A percentile compares a stretch with the other conserved stretches of the same genome.
phyloP scores from a whole-genome alignment of 2,113 vertebrate genomes.

The Colinus virginianus region DNA sequence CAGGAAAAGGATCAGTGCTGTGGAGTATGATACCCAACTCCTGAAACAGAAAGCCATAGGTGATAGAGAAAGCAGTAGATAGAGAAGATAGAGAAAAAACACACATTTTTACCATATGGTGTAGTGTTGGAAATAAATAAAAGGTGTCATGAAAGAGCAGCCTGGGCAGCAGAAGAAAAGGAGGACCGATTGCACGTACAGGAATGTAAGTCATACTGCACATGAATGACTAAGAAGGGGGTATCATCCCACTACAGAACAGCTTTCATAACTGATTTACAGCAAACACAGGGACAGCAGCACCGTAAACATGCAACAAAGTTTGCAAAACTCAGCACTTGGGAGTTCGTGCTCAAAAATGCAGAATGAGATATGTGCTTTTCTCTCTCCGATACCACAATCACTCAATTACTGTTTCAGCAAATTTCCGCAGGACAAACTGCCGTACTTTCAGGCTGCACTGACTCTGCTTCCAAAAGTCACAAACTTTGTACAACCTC shows the following conservation, averaged over 20 bases:
- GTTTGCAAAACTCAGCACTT: not conserved
- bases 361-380: not conserved
- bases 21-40: not conserved
- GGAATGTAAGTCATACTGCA: not conserved
- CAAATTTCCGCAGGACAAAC: not conserved
- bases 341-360: not conserved
- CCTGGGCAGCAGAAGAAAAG: not conserved
- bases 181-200: fast-evolving
- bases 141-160: conserved; percentile 28
- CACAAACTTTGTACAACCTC: not conserved
- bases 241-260: not conserved
- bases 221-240: not conserved
- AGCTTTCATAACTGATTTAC: not conserved
- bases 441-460: not conserved
- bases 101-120: not conserved
- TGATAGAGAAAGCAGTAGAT: not conserved
- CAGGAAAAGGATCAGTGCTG: not conserved
- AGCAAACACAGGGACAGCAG: not conserved
- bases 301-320: not conserved
- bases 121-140: not conserved
- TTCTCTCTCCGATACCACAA: not conserved
- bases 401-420: not conserved
- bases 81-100: too few species aligned
- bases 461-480: not conserved
- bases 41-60: not conserved